phyloP scores from a whole-genome alignment of 2,888 invertebrate species.

The Mythimna loreyi region DNA sequence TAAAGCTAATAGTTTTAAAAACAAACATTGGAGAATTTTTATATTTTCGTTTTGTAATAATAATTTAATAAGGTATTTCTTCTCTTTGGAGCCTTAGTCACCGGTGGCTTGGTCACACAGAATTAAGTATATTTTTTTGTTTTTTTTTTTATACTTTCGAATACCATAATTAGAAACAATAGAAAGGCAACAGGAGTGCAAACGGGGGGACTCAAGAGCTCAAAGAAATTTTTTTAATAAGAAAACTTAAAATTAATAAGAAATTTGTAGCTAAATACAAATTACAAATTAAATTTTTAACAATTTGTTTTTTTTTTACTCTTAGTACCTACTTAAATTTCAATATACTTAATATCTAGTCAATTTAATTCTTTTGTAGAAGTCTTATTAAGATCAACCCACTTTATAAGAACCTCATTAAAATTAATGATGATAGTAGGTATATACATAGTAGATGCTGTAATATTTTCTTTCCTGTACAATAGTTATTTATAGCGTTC shows the following conservation, averaged over 20 bases:
- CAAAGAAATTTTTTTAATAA: too few relatives aligned
- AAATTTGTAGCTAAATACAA: too few relatives aligned
- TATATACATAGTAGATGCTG: background rate
- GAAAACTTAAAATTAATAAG: too few relatives aligned
- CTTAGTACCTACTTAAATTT: too few relatives aligned
- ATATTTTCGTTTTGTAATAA: background rate
- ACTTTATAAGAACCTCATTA: background rate
- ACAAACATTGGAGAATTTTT: conserved; percentile 2
- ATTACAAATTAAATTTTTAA: background rate
- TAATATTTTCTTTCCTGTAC: background rate
- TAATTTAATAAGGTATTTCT: too few relatives aligned
- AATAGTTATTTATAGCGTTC: background rate
- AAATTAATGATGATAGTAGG: background rate
- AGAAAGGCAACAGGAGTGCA: too few relatives aligned
- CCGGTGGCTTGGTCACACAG: too few relatives aligned
- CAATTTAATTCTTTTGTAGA: background rate
- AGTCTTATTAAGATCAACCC: background rate
- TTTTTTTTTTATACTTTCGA: too few relatives aligned
- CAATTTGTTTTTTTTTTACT: background rate
- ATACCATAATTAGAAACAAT: too few relatives aligned
- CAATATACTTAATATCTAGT: background rate
- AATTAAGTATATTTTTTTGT: too few relatives aligned
- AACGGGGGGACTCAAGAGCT: too few relatives aligned
- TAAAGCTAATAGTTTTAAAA: conserved; percentile 1
- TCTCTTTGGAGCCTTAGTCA: too few relatives aligned